Base-by-base conservation (phyloP, 1,140 invertebrate species). In the Drosophila parvula region DNA sequence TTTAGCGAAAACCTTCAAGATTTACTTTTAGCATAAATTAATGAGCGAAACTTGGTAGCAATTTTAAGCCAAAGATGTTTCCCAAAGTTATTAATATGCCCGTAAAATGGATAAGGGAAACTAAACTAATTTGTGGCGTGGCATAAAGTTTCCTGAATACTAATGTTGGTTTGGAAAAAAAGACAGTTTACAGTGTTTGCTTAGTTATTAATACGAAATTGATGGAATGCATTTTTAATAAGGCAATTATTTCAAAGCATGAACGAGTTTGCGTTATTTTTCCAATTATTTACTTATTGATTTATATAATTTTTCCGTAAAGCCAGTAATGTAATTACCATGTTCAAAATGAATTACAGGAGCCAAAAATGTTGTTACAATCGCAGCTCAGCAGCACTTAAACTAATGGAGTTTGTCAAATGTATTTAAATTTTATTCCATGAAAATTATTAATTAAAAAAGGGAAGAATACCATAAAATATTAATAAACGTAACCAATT, bases 1-100 rank as follows among this genome's bases (percentile, higher is more conserved):
- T 50, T 10, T 22, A 11, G 28, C n/a, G 6, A 27, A 38, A 50
- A 22, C 32, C 22, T 36, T n/a, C 38, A 36, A 28, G 30, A 47
- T 30, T 63, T 63, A 16, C 22, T 47, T 47, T 47, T 47, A 14
- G 22, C 41, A 73, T 67, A 73, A 50, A 73, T 71, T 71, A 71
- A 71, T 73, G 30, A 47, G 51, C 3, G 30, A 71, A 71, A 56
- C 65, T 71, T 58, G n/a, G n/a, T 28, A 12, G 22, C 22, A 34
- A 22, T 53, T 65, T 53, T 65, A 14, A 67, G 32, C n/a, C 10
- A 11, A 69, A 34, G 38, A 36, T 18, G 16, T 51, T 30, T 16
- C 9, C 10, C 16, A n/a, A 45, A 14, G 36, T 63, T 44, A 32
- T 32, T 27, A 38, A 53, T 30, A 55, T 45, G 48, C 9, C 11